Evolutionary conservation across 2,888 invertebrate genomes (phyloP).

Genomic region (Dusona sp.): DNA sequence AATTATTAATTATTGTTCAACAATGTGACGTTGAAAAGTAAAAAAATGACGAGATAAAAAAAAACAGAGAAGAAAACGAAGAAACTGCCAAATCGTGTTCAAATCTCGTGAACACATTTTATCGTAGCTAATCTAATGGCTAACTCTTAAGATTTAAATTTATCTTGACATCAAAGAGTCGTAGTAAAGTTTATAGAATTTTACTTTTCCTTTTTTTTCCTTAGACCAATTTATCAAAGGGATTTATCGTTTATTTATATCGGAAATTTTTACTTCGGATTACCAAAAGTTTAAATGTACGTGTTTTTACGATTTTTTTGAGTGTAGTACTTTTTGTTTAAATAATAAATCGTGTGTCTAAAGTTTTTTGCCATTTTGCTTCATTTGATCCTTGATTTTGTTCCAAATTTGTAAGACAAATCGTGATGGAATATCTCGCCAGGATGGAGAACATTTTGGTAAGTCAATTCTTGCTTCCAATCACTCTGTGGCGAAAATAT

Average conservation of each 20-base stretch:
- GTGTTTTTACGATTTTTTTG: conserved; percentile 58
- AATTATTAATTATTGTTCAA: conserved; percentile 43
- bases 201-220: conserved; percentile 39
- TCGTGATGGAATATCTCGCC: conserved; percentile 84
- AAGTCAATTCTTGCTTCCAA: conserved; percentile 85
- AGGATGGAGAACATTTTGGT: conserved; percentile 83
- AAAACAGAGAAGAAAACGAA: conserved; percentile 20
- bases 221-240: conserved; percentile 68
- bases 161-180: conserved; percentile 44
- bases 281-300: conserved; percentile 57
- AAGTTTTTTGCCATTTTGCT: conserved; percentile 17
- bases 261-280: conserved; percentile 62
- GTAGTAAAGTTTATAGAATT: conserved; percentile 49
- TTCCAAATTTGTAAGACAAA: conserved; percentile 84
- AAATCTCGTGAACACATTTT: conserved; percentile 58
- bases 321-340: conserved; percentile 49
- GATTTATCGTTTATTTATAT: conserved; percentile 68
- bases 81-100: conserved; percentile 69
- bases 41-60: conserved; percentile 5
- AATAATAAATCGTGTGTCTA: conserved; percentile 63
- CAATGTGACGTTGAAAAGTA: conserved; percentile 27
- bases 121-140: conserved; percentile 38
- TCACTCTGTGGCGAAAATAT: conserved; percentile 87
- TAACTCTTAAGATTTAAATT: conserved; percentile 59
- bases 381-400: conserved; percentile 49